Base-by-base conservation (phyloP, 1,140 invertebrate genomes). In the Neelides sp. region DNA sequence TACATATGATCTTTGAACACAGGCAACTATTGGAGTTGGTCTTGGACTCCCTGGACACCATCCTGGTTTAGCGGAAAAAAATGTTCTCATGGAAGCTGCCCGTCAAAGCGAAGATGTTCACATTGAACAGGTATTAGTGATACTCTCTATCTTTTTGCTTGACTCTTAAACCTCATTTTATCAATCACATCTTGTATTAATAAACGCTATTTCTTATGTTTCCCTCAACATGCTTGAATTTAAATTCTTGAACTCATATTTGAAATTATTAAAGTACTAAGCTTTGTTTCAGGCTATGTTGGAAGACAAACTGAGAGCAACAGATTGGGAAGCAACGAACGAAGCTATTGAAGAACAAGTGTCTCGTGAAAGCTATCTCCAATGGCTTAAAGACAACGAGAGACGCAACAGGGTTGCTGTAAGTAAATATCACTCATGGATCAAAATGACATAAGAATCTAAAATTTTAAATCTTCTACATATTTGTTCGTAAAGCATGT, bases 291-390 rank as follows among this genome's bases (percentile, higher is more conserved):
- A 86, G 77, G 82, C 87, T 2, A 94, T 94, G 89, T 70, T 94
- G 44, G 84, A 92, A 67, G 90, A 94, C 65, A 94, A 93, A 68
- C 67, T 94, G 23, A 77, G 81, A 64, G 87, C 87, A 37, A 90
- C 87, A 34, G 89, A 94, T 67, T 92, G 86, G 85, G 87, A 94
- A 67, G 82, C 87, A 12, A 94, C 90, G 1, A 88, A 89, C 66
- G 86, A 93, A 67, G 83, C 83, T 23, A 85, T 94, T 47, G 83
- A 89, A 64, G 85, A 92, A 68, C 86, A 93, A 71, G 80, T 87
- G 13, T 85, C 86, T 0, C 69, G 84, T 23, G 88, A 93, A 68
- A 89, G 85, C 49, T 93, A 92, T 65, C 71, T 92, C 39, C 85
- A 91, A 66, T 93, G 82, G 80, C 68, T 88, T 4, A 71, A 78